Percentiles rank a stretch among this genome's conserved stretches.
phyloP scores from a whole-genome alignment of 2,113 vertebrate genomes.

The Corydoras maculifer region DNA sequence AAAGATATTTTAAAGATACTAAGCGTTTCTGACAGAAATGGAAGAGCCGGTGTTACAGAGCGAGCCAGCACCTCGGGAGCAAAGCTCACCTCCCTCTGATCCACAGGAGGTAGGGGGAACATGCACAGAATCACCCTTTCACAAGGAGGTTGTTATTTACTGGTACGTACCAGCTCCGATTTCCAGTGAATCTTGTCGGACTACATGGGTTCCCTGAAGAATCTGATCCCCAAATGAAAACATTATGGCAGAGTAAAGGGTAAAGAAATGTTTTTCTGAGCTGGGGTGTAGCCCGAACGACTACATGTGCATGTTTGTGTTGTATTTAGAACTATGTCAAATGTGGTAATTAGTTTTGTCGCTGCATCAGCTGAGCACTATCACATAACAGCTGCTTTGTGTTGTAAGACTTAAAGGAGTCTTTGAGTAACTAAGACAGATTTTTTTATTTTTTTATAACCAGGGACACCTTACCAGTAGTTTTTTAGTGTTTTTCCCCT shows the following conservation, averaged over 20 bases:
- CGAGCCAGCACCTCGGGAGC: conserved; percentile 49
- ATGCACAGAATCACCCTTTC: conserved; percentile 7
- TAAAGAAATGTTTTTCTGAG: conserved; percentile 5
- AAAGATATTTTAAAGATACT: conserved; percentile 4
- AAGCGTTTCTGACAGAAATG: conserved; percentile 4
- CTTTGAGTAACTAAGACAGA: not conserved
- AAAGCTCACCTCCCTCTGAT: conserved; percentile 49
- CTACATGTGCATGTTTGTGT: not conserved
- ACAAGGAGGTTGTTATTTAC: not conserved
- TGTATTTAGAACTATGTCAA: not conserved
- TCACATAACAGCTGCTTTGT: not conserved
- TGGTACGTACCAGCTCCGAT: not conserved
- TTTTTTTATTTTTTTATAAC: too few relatives aligned
- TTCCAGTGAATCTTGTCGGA: not conserved
- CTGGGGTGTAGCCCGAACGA: not conserved
- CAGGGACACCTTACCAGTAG: too few relatives aligned
- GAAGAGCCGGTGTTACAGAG: conserved; percentile 43
- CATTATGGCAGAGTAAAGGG: not conserved
- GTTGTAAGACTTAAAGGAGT: not conserved
- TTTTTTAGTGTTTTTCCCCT: too few relatives aligned
- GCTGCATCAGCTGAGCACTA: not conserved
- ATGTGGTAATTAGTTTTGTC: not conserved
- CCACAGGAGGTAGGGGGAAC: conserved; percentile 48
- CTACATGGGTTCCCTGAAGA: not conserved
- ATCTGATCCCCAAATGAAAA: not conserved